Conservation (phyloP, 2,113 vertebrate genomes). For the Alligator sinensis region DNA sequence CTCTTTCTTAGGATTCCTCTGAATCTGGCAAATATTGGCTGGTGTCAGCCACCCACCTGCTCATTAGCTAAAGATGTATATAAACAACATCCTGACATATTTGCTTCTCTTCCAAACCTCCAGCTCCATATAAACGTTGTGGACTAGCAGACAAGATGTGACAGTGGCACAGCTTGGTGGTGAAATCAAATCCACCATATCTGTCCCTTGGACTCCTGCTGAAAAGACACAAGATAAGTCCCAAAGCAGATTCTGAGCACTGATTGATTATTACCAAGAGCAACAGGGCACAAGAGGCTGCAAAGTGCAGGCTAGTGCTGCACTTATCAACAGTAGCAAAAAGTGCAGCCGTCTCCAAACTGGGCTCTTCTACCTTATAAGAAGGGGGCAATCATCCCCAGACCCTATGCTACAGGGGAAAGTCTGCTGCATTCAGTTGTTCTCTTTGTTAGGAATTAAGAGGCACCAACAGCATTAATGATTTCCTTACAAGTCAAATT, state of each 20-base stretch:
- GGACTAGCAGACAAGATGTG: fast-evolving
- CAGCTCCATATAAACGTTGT: neutral
- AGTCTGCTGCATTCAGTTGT: constrained; percentile 6
- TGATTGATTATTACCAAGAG: neutral
- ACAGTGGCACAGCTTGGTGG: neutral
- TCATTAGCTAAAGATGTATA: neutral
- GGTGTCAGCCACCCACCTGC: neutral
- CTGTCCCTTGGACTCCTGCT: neutral
- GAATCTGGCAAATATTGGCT: neutral
- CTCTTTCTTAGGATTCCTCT: neutral
- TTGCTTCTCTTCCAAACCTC: neutral
- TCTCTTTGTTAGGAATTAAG: neutral
- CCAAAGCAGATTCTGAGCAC: neutral
- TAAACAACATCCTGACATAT: neutral
- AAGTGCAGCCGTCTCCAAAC: neutral
- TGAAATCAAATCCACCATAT: neutral
- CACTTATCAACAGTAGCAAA: fast-evolving
- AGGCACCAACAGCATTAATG: constrained; percentile 48
- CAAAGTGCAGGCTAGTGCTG: neutral
- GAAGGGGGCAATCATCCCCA: fast-evolving
- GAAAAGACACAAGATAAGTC: neutral
- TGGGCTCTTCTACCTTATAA: neutral
- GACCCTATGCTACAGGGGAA: neutral
- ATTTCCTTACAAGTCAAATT: constrained; percentile 53
- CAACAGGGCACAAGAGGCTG: neutral